Evolutionary conservation across 2,113 vertebrate species (phyloP).

Genomic region (Pituophis catenifer): DNA sequence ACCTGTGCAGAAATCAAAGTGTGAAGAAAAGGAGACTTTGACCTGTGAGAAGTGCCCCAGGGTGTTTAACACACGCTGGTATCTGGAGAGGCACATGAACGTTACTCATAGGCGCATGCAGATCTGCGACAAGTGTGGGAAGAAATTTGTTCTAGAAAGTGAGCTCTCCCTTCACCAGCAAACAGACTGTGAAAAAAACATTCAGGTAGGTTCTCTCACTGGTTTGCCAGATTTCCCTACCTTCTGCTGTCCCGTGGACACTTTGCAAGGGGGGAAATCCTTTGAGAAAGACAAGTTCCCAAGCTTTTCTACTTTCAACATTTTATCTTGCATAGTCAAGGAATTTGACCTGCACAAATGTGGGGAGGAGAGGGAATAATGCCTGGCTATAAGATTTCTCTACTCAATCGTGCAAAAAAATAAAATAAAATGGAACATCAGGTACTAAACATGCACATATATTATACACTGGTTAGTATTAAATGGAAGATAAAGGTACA

Average conservation of each 20-base stretch:
- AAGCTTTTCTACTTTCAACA: slow-evolving; percentile 22
- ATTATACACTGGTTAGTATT: background rate
- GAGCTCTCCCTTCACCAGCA: slow-evolving; percentile 98
- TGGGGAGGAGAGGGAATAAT: background rate
- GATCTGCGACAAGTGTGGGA: slow-evolving; percentile 98
- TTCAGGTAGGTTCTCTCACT: slow-evolving; percentile 86
- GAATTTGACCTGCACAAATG: slow-evolving; percentile 26
- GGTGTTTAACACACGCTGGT: slow-evolving; percentile 98
- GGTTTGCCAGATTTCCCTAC: slow-evolving; percentile 51
- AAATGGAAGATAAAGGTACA: background rate
- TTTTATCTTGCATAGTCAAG: slow-evolving; percentile 31
- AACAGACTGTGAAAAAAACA: slow-evolving; percentile 99
- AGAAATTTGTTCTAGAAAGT: slow-evolving; percentile 98
- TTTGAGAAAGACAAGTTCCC: slow-evolving; percentile 25
- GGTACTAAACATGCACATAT: too few species aligned
- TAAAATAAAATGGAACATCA: accelerated
- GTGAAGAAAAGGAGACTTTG: slow-evolving; percentile 93
- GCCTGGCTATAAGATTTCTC: slow-evolving; percentile 7
- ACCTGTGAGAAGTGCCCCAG: slow-evolving; percentile 97
- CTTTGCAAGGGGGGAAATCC: slow-evolving; percentile 56
- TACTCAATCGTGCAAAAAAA: background rate
- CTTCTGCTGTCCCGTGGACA: slow-evolving; percentile 50
- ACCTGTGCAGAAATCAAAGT: slow-evolving; percentile 76
- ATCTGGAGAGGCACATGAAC: slow-evolving; percentile 99
- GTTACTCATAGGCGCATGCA: slow-evolving; percentile 98